A percentile compares a stretch with the other conserved stretches of the same genome.
Conservation (phyloP, 2,113 vertebrate genomes). For the Nansenia antarctica region DNA sequence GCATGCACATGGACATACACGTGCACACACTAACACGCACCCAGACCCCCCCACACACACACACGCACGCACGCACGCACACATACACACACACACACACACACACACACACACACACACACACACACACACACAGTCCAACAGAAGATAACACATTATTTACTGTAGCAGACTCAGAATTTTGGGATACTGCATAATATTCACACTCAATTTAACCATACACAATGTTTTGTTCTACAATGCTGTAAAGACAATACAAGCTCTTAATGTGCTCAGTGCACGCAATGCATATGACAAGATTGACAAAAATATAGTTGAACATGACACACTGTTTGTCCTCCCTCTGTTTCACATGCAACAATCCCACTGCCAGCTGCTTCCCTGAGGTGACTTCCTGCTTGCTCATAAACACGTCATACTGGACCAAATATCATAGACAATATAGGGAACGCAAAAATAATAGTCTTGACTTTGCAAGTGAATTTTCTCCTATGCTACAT, state of each 20-base stretch:
- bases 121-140: background rate
- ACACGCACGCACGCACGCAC: too few species aligned
- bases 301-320: background rate
- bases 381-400: background rate
- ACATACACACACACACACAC: too few species aligned
- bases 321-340: conserved; percentile 7
- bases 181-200: too few species aligned
- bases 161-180: background rate
- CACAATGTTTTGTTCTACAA: background rate
- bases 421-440: background rate
- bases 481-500: background rate
- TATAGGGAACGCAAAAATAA: background rate
- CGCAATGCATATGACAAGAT: too few species aligned
- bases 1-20: conserved; percentile 7
- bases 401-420: background rate
- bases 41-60: too few species aligned
- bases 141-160: background rate
- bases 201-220: background rate
- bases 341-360: background rate
- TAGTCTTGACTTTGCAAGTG: background rate
- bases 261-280: background rate
- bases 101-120: too few species aligned
- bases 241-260: background rate
- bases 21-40: background rate
- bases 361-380: conserved; percentile 8